Evolutionary conservation across 2,888 invertebrate species (phyloP).

Genomic region (Pycnomerus fuliginosus): DNA sequence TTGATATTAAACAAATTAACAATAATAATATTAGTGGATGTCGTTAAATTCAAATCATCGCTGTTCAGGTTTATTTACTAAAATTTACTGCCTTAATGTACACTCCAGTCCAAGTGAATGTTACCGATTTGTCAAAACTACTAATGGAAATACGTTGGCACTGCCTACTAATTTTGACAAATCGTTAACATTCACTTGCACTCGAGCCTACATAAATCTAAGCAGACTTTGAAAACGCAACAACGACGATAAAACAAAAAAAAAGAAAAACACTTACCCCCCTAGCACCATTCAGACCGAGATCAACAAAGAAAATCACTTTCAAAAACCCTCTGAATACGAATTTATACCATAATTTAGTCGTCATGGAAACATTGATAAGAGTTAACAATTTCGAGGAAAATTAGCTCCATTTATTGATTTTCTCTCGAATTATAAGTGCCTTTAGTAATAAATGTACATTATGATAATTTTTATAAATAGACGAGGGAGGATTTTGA

Average conservation of each 20-base stretch:
- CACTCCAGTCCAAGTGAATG: too few species aligned
- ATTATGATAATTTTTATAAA: conserved; percentile 23
- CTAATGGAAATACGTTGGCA: too few species aligned
- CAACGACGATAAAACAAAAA: neutral
- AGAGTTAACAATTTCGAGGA: conserved; percentile 19
- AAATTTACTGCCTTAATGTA: too few species aligned
- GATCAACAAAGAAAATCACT: conserved; percentile 24
- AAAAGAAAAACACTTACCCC: conserved; percentile 6
- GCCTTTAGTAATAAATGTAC: conserved; percentile 16
- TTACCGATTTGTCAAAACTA: too few species aligned
- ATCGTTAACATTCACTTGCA: too few species aligned
- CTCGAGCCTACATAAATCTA: too few species aligned
- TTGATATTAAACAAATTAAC: too few species aligned
- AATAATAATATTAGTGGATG: too few species aligned
- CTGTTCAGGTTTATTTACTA: too few species aligned
- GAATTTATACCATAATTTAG: conserved; percentile 33
- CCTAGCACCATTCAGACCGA: conserved; percentile 3
- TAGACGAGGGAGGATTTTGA: conserved; percentile 11
- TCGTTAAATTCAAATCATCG: too few species aligned
- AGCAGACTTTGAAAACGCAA: neutral
- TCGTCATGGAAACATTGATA: conserved; percentile 36
- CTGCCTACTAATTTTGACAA: too few species aligned
- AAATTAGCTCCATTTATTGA: conserved; percentile 18
- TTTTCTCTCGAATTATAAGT: conserved; percentile 21
- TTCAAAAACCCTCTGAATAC: conserved; percentile 19